Conservation (phyloP, 2,888 invertebrate species). For the Spilarctia lutea region DNA sequence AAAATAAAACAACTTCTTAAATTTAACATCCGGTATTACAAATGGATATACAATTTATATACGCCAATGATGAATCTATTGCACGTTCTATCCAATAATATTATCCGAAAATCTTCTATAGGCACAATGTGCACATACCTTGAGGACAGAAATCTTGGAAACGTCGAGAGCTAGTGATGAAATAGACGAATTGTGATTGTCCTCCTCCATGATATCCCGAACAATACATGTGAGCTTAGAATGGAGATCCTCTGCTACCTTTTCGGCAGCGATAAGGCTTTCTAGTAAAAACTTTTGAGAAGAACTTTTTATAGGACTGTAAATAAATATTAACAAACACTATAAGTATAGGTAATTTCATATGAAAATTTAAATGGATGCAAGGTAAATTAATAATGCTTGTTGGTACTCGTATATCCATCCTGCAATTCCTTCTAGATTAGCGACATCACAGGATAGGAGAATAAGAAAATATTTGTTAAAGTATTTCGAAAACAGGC, state of each 20-base stretch:
- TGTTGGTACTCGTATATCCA: neutral
- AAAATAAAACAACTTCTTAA: too few relatives aligned
- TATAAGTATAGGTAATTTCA: too few relatives aligned
- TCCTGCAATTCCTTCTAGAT: neutral
- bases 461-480: neutral
- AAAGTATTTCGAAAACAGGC: too few relatives aligned
- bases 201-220: conserved; percentile 66
- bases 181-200: conserved; percentile 69
- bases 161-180: conserved; percentile 77
- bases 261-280: conserved; percentile 68
- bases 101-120: neutral
- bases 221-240: conserved; percentile 65
- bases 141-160: conserved; percentile 79
- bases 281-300: conserved; percentile 62
- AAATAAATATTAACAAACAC: conserved; percentile 34
- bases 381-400: too few relatives aligned
- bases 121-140: conserved; percentile 57
- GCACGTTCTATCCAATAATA: neutral
- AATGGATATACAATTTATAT: too few relatives aligned
- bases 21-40: too few relatives aligned
- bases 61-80: neutral
- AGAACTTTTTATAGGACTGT: conserved; percentile 71
- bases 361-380: neutral
- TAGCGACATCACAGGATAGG: neutral
- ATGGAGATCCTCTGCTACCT: conserved; percentile 66